These are phyloP conservation scores for Drosophila peninsularis DNA, from an alignment of 2,888 invertebrate genomes.

Conservation along the genomic window DNA sequence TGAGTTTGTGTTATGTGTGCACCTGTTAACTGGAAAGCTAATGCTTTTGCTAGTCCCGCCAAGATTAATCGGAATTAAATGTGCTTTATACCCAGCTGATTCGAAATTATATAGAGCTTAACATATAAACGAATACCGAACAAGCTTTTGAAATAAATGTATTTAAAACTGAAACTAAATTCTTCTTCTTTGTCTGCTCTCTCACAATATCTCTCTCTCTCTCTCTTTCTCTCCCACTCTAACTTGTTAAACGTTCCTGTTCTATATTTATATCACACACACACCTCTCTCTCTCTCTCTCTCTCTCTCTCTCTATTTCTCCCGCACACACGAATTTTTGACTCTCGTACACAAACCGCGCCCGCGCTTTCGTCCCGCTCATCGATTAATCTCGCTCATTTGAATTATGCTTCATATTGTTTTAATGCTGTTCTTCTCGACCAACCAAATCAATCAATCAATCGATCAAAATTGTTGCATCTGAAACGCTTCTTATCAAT, in stretches of 20 bases:
- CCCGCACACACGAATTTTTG: conserved; percentile 13
- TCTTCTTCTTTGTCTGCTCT: conserved; percentile 78
- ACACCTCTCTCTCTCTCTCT: conserved; percentile 22
- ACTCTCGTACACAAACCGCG: conserved; percentile 4
- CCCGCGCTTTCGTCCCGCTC: neutral
- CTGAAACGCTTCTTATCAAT: conserved; percentile 32
- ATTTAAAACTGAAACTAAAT: conserved; percentile 55
- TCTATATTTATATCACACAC: conserved; percentile 11
- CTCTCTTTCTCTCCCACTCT: conserved; percentile 46
- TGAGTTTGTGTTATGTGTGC: conserved; percentile 26
- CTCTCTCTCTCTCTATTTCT: conserved; percentile 16
- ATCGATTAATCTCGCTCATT: conserved; percentile 25
- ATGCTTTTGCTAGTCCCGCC: conserved; percentile 12
- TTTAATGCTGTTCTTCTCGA: conserved; percentile 24
- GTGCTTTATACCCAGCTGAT: conserved; percentile 26
- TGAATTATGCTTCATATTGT: conserved; percentile 30
- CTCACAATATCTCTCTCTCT: conserved; percentile 52
- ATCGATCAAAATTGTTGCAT: conserved; percentile 36
- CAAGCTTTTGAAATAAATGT: conserved; percentile 43
- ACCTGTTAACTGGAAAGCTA: conserved; percentile 27
- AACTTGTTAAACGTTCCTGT: conserved; percentile 26
- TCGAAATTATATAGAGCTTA: conserved; percentile 34
- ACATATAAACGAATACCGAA: conserved; percentile 21
- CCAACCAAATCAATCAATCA: conserved; percentile 9
- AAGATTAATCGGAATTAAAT: conserved; percentile 37